A percentile compares a stretch with the other conserved stretches of the same genome.
Conservation (phyloP, 2,888 invertebrate species). For the Eudemis profundana region DNA sequence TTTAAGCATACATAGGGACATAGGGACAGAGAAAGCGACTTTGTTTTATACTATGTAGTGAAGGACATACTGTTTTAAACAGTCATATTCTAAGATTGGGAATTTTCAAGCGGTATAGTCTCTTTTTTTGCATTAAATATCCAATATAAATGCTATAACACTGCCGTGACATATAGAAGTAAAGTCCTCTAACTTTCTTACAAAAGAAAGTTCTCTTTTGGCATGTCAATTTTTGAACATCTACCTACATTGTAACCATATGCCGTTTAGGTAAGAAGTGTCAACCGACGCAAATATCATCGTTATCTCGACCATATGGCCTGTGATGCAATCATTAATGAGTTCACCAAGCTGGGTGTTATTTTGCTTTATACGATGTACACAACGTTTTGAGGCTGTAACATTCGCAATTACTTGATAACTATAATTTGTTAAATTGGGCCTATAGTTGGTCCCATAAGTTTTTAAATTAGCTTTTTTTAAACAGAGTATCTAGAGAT, state of each 20-base stretch:
- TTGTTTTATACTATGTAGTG: no score
- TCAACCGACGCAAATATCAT: slow-evolving; percentile 46
- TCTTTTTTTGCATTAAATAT: no score
- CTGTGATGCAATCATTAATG: slow-evolving; percentile 57
- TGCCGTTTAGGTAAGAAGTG: slow-evolving; percentile 21
- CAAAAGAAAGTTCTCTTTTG: slow-evolving; percentile 4
- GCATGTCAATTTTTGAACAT: slow-evolving; percentile 8
- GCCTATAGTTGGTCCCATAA: no score
- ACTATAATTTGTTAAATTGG: neutral
- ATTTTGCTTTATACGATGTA: slow-evolving; percentile 47
- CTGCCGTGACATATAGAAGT: no score
- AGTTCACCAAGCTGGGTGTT: slow-evolving; percentile 53
- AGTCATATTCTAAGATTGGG: no score
- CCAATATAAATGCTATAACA: no score
- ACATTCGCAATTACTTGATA: neutral
- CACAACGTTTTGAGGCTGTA: slow-evolving; percentile 48
- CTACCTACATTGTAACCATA: slow-evolving; percentile 11
- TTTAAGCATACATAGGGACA: no score
- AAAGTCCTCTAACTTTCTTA: neutral
- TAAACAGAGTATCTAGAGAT: no score
- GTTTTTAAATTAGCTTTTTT: no score
- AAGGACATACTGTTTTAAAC: no score
- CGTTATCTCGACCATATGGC: slow-evolving; percentile 55
- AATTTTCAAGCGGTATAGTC: no score
- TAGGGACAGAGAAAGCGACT: no score